Evolutionary conservation across 2,888 invertebrate genomes (phyloP).

Genomic region (Nephrocerus scutellatus): DNA sequence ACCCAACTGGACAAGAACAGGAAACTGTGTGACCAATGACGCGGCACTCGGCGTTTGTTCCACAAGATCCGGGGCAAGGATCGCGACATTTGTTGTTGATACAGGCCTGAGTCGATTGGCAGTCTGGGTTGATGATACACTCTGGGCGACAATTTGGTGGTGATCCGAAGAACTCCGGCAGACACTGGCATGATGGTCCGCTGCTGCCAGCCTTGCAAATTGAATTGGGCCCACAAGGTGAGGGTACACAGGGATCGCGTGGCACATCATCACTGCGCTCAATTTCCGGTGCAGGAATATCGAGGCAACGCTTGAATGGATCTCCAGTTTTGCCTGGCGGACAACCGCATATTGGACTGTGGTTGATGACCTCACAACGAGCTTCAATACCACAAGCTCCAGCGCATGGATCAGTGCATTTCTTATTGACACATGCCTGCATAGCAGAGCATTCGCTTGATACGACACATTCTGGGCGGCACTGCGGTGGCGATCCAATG

Average conservation of each 20-base stretch:
- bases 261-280: slow-evolving; percentile 37
- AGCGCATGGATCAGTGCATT: slow-evolving; percentile 65
- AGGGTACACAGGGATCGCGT: slow-evolving; percentile 63
- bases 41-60: slow-evolving; percentile 69
- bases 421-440: slow-evolving; percentile 61
- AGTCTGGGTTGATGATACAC: slow-evolving; percentile 75
- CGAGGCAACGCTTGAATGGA: slow-evolving; percentile 69
- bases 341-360: slow-evolving; percentile 66
- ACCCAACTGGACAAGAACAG: slow-evolving; percentile 69
- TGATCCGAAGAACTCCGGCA: slow-evolving; percentile 67
- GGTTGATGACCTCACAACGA: slow-evolving; percentile 64
- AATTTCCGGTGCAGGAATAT: slow-evolving; percentile 48
- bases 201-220: slow-evolving; percentile 61
- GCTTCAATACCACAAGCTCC: slow-evolving; percentile 65
- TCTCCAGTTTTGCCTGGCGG: slow-evolving; percentile 60
- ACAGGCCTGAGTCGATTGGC: slow-evolving; percentile 69
- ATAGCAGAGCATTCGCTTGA: slow-evolving; percentile 59
- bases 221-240: slow-evolving; percentile 77
- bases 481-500: slow-evolving; percentile 61
- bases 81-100: slow-evolving; percentile 73
- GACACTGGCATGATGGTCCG: slow-evolving; percentile 67
- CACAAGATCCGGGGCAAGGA: slow-evolving; percentile 77
- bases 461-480: slow-evolving; percentile 62
- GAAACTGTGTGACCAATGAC: slow-evolving; percentile 74
- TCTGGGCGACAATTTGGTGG: slow-evolving; percentile 79